Conservation (phyloP, 2,797 vertebrate genomes). For the Ptychobarbus kaznakovi region DNA sequence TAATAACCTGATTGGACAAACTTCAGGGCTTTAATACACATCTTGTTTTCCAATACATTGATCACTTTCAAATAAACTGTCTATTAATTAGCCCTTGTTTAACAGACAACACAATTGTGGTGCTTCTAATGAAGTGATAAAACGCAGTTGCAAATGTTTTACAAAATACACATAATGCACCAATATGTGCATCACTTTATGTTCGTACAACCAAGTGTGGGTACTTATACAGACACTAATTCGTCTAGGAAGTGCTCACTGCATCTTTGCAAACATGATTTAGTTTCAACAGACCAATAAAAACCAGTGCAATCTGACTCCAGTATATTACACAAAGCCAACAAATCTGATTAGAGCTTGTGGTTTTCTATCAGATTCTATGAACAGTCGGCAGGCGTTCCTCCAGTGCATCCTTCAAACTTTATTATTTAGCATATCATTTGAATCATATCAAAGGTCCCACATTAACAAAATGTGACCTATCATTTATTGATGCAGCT, state of each 20-base stretch:
- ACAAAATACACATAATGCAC: not conserved
- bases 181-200: not conserved
- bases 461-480: not conserved
- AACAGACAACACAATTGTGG: not conserved
- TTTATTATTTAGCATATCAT: not conserved
- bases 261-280: not conserved
- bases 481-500: conserved; percentile 28
- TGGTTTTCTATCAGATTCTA: not conserved
- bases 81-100: not conserved
- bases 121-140: not conserved
- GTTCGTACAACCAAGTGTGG: not conserved
- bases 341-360: not conserved
- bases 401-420: not conserved
- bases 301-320: not conserved
- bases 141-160: not conserved
- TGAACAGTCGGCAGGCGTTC: not conserved
- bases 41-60: not conserved
- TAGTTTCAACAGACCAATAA: conserved; percentile 5
- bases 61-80: not conserved
- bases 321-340: not conserved
- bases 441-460: not conserved
- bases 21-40: not conserved
- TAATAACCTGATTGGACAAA: not conserved
- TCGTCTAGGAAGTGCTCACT: not conserved
- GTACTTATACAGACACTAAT: not conserved